These are phyloP conservation scores for Aythya baeri DNA, from an alignment of 2,113 vertebrate genomes.

Conservation along the genomic window DNA sequence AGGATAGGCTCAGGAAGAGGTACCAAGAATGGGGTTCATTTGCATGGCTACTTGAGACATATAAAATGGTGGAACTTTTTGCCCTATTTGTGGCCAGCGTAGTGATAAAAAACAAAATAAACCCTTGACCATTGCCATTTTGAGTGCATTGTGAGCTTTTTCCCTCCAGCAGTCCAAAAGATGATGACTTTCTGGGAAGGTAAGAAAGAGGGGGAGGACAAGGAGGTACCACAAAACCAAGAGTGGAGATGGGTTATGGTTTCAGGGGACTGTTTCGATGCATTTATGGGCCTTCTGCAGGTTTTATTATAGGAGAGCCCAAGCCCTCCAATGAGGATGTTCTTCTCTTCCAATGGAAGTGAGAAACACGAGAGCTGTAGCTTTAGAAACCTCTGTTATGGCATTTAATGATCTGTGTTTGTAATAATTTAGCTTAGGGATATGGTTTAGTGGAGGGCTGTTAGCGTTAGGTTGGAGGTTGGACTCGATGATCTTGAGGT, in stretches of 20 bases:
- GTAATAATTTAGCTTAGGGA: too few relatives aligned
- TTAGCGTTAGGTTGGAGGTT: too few relatives aligned
- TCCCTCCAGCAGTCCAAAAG: neutral
- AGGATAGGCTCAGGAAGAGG: neutral
- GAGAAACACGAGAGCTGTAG: neutral
- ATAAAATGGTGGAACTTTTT: neutral
- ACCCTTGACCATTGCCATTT: neutral
- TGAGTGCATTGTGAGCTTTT: neutral
- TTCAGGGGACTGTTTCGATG: neutral
- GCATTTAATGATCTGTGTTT: slow-evolving; percentile 11
- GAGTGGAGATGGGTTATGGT: neutral
- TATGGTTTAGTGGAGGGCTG: too few relatives aligned
- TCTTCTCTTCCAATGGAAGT: neutral
- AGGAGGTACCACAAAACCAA: neutral
- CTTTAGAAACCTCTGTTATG: neutral
- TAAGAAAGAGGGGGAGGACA: neutral
- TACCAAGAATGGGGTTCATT: fast-evolving
- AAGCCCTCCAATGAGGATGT: fast-evolving
- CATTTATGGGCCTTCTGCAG: neutral
- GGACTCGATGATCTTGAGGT: too few relatives aligned
- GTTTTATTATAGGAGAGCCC: neutral
- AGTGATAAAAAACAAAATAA: neutral
- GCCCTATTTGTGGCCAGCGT: neutral
- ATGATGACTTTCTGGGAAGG: neutral
- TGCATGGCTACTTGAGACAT: neutral